Evolutionary conservation across 2,113 vertebrate genomes (phyloP).

Genomic region (Chlorodrepanis virens): DNA sequence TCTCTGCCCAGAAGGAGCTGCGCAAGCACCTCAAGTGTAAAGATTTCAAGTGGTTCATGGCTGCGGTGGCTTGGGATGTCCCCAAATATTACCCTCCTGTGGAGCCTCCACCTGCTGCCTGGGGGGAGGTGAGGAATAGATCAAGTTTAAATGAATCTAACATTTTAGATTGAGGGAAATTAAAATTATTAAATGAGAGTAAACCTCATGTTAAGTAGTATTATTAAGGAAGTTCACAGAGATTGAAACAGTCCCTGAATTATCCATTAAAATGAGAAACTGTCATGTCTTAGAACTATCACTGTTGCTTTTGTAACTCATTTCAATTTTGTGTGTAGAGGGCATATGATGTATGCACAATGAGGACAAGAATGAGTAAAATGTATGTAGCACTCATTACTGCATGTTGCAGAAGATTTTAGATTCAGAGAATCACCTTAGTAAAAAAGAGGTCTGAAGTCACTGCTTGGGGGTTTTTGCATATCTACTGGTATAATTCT

Average conservation of each 20-base stretch:
- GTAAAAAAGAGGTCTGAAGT: background rate
- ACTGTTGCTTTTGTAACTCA: background rate
- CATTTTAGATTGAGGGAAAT: background rate
- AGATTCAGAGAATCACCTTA: background rate
- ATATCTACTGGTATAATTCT: background rate
- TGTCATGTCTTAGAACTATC: background rate
- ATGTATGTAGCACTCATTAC: background rate
- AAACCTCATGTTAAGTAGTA: background rate
- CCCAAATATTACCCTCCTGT: slow-evolving; percentile 88
- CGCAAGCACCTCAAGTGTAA: slow-evolving; percentile 88
- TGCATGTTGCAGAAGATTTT: background rate
- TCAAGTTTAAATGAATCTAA: background rate
- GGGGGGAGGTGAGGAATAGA: slow-evolving; percentile 83
- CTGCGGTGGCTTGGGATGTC: slow-evolving; percentile 87
- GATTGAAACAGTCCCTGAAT: background rate
- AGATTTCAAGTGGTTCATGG: slow-evolving; percentile 93
- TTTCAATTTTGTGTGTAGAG: background rate
- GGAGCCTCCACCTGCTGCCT: slow-evolving; percentile 85
- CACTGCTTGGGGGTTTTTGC: background rate
- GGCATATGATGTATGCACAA: background rate
- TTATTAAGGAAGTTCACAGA: background rate
- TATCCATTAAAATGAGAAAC: background rate
- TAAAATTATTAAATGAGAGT: background rate
- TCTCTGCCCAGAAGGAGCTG: slow-evolving; percentile 85
- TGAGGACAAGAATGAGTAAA: background rate